Conservation (phyloP, 2,797 vertebrate genomes). For the Hypotaenidia philippensis region DNA sequence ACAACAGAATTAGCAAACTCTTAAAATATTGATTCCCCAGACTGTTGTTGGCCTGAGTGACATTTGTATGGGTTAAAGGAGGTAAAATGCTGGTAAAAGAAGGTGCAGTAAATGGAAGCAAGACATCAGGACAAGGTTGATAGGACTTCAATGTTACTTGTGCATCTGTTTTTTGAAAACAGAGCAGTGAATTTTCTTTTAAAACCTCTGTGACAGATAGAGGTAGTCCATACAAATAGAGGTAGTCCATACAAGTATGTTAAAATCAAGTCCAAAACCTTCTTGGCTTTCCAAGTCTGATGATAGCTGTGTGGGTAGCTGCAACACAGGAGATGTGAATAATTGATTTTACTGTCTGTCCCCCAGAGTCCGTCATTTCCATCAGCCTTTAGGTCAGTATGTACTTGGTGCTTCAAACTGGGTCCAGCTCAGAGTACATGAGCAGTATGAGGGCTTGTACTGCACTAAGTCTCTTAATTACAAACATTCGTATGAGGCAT, state of each 20-base stretch:
- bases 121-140: neutral
- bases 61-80: neutral
- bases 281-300: slow-evolving; percentile 43
- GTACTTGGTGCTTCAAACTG: slow-evolving; percentile 58
- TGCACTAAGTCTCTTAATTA: slow-evolving; percentile 55
- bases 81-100: neutral
- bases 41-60: neutral
- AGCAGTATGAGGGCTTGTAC: neutral
- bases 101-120: neutral
- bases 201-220: slow-evolving; percentile 21
- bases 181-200: slow-evolving; percentile 41
- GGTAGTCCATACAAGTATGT: neutral
- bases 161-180: slow-evolving; percentile 9
- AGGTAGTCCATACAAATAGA: neutral
- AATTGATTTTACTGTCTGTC: slow-evolving; percentile 76
- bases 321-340: slow-evolving; percentile 60
- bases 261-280: slow-evolving; percentile 56
- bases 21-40: neutral
- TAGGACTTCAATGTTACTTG: neutral
- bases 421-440: slow-evolving; percentile 43
- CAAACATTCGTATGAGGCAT: slow-evolving; percentile 6
- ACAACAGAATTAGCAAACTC: neutral
- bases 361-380: slow-evolving; percentile 69
- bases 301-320: slow-evolving; percentile 44
- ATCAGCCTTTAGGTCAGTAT: slow-evolving; percentile 70